phyloP scores from a whole-genome alignment of 2,888 invertebrate species.

The Torymus aiolomorphi region DNA sequence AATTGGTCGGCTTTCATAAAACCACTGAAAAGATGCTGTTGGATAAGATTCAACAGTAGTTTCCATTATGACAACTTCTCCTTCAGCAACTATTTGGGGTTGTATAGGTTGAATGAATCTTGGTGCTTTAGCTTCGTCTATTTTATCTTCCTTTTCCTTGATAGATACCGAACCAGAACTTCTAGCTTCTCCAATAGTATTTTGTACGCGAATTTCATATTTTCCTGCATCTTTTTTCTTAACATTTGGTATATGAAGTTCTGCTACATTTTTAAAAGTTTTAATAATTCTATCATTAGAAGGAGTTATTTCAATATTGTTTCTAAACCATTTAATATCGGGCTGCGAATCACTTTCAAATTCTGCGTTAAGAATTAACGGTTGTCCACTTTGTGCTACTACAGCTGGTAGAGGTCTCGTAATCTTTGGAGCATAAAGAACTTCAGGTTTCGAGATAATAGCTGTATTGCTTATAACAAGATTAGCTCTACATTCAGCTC shows the following conservation, averaged over 20 bases:
- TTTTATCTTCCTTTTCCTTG: conserved; percentile 78
- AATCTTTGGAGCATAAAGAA: conserved; percentile 84
- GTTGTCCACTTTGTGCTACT: conserved; percentile 83
- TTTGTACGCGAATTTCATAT: conserved; percentile 90
- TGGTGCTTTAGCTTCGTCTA: conserved; percentile 82
- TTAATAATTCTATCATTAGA: conserved; percentile 80
- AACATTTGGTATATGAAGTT: conserved; percentile 81
- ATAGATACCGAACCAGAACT: conserved; percentile 90
- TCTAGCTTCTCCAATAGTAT: conserved; percentile 86
- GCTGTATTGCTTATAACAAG: conserved; percentile 79
- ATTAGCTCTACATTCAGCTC: conserved; percentile 85
- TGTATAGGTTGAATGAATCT: conserved; percentile 84
- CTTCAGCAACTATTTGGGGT: conserved; percentile 83
- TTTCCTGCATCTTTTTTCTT: conserved; percentile 89
- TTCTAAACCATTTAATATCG: conserved; percentile 90
- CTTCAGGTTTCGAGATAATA: conserved; percentile 76
- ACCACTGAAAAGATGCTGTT: conserved; percentile 91
- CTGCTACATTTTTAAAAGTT: conserved; percentile 80
- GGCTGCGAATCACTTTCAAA: conserved; percentile 85
- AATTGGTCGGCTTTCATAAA: conserved; percentile 84
- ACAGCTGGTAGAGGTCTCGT: conserved; percentile 86
- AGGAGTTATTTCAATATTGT: conserved; percentile 85
- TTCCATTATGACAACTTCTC: conserved; percentile 88
- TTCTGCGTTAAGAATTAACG: conserved; percentile 83
- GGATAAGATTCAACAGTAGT: conserved; percentile 86